These are phyloP conservation scores for Aethes cnicana DNA, from an alignment of 2,888 invertebrate genomes.

Conservation along the genomic window DNA sequence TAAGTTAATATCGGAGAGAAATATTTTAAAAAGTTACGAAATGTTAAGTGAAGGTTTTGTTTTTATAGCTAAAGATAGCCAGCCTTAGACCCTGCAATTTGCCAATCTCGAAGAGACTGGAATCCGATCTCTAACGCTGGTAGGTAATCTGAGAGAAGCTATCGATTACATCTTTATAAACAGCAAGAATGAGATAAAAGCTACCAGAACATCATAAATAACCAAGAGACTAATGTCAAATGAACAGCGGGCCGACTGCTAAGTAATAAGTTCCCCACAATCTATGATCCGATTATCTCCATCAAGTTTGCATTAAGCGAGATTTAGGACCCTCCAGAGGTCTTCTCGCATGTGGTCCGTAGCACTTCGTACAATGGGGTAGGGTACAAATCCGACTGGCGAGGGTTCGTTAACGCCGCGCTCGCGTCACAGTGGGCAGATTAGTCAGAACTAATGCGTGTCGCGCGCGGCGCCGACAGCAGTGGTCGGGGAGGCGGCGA, in stretches of 20 bases:
- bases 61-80: no score
- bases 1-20: no score
- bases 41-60: no score
- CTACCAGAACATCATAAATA: constrained; percentile 3
- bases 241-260: constrained; percentile 6
- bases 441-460: constrained; percentile 27
- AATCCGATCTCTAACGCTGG: no score
- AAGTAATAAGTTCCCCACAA: constrained; percentile 22
- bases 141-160: no score
- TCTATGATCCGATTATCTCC: constrained; percentile 25
- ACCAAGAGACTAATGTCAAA: constrained; percentile 6
- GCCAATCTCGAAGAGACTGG: no score
- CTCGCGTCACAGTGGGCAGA: constrained; percentile 14
- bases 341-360: background rate
- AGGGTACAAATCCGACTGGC: constrained; percentile 1
- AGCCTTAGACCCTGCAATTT: no score
- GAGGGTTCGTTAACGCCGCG: constrained; percentile 3
- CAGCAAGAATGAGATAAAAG: constrained; percentile 1
- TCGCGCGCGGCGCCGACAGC: background rate
- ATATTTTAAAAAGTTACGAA: no score
- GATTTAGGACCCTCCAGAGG: constrained; percentile 5
- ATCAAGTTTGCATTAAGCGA: constrained; percentile 25
- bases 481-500: constrained; percentile 6
- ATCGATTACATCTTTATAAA: no score
- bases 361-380: background rate